Base-by-base conservation (phyloP, 2,113 vertebrate species). In the Rissa tridactyla region DNA sequence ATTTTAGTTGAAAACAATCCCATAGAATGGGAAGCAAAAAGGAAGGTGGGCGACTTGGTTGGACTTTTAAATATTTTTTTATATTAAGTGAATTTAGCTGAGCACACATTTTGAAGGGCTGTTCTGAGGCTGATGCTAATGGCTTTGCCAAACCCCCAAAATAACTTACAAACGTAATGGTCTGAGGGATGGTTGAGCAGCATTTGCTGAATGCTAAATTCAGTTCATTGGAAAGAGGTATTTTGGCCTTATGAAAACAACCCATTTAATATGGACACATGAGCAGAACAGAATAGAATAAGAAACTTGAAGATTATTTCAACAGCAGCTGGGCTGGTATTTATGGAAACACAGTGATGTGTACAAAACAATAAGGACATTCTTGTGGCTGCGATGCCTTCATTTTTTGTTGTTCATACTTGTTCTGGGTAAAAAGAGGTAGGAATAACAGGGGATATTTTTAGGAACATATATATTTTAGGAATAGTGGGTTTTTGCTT, bases 21-120 rank as follows among this genome's bases (percentile, higher is more conserved):
- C 96, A 12, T 11, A 57, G 94, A 85, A 96, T 75, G 95, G 95
- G 89, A 96, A 93, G 90, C 95, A 68, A 22, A 88, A 27, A 97
- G 98, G 98, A 97, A 98, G 95, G 98, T 98, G 97, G 97, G 98
- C 96, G 97, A 97, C 92, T 88, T 22, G 60, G 83, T 96, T 91
- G 96, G 94, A 83, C 94, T 89, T 81, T 61, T n/a, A 80, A 29
- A 15, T 90, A 90, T 95, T 97, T 91, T 97, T 85, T 96, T 88
- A 81, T 90, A 86, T 82, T 47, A 81, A 54, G 60, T 27, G 80
- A 73, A 95, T 96, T 96, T 82, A 97, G 97, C 97, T 97, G 97
- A 98, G 94, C 82, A 97, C 86, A 89, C 97, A 96, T 40, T 97
- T 96, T 76, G 89, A 80, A 95, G 95, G 82, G 86, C 90, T 96